phyloP scores from a whole-genome alignment of 2,113 vertebrate genomes.

The Phaethornis superciliosus region DNA sequence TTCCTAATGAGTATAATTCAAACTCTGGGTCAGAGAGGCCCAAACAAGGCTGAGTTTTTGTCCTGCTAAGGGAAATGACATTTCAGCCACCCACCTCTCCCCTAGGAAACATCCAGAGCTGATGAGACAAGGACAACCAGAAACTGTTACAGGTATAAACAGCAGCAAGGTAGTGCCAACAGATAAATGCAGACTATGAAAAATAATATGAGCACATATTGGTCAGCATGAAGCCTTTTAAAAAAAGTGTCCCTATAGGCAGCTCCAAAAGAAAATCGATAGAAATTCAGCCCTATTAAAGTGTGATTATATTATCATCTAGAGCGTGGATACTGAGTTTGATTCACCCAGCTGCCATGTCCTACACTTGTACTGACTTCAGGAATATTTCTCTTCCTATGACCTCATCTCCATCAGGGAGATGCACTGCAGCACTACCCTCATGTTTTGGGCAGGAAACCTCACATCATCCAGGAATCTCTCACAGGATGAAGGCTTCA shows the following conservation, averaged over 20 bases:
- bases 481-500: background rate
- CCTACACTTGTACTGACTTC: background rate
- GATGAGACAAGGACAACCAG: background rate
- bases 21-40: background rate
- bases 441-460: background rate
- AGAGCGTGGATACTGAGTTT: background rate
- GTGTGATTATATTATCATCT: background rate
- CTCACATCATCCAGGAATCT: background rate
- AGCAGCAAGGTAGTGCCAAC: background rate
- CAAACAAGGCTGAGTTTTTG: background rate
- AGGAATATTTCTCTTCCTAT: background rate
- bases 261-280: conserved; percentile 9
- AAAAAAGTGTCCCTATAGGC: background rate
- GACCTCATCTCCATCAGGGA: background rate
- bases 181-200: background rate
- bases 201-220: background rate
- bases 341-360: background rate
- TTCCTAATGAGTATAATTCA: background rate
- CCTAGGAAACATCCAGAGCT: background rate
- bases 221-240: background rate
- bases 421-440: conserved; percentile 12
- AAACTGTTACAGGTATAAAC: background rate
- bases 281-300: background rate
- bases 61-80: background rate
- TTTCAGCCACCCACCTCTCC: background rate